phyloP scores from a whole-genome alignment of 2,113 vertebrate species.

The Cyanoderma ruficeps region DNA sequence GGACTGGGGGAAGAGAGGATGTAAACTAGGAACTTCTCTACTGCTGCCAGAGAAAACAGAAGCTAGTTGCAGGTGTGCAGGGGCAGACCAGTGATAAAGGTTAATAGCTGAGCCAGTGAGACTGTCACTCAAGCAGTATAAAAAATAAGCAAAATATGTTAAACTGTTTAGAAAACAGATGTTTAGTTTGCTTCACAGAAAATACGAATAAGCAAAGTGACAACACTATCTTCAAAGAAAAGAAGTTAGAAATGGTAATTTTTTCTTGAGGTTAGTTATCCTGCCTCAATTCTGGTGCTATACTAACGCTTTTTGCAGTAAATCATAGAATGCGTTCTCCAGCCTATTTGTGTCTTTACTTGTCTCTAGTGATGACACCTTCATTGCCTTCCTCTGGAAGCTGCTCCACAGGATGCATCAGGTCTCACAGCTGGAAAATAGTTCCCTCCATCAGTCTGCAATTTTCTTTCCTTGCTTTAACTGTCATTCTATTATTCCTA shows the following conservation, averaged over 20 bases:
- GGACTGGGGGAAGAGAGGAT: neutral
- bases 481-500: neutral
- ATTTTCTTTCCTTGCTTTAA: conserved; percentile 6
- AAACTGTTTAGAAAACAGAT: neutral
- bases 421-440: conserved; percentile 7
- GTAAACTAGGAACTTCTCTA: neutral
- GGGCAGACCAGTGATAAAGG: neutral
- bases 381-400: neutral
- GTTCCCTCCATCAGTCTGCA: neutral
- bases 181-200: neutral
- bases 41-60: neutral
- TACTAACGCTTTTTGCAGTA: neutral
- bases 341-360: neutral
- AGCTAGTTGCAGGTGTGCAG: neutral
- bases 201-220: neutral
- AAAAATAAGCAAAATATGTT: neutral
- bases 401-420: neutral
- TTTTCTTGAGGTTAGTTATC: neutral
- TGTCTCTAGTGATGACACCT: neutral
- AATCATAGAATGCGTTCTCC: neutral
- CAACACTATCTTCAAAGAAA: neutral
- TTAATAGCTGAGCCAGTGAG: neutral
- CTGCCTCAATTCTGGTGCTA: neutral
- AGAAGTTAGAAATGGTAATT: neutral
- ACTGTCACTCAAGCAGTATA: neutral